Evolutionary conservation across 2,888 invertebrate species (phyloP).

Genomic region (Orchesella flavescens): DNA sequence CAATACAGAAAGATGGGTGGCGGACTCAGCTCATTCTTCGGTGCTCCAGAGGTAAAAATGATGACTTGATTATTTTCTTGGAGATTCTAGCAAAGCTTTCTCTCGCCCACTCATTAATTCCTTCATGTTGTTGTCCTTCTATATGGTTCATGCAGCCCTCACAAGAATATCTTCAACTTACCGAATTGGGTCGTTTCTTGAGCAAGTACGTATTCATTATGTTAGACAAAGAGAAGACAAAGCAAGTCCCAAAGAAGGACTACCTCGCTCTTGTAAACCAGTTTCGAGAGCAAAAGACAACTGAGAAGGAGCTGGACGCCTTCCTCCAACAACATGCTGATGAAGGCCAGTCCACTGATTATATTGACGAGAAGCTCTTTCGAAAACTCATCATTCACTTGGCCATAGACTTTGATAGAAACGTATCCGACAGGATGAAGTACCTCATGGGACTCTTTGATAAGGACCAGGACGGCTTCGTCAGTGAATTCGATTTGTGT

Average conservation of each 20-base stretch:
- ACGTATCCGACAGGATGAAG: constrained; percentile 37
- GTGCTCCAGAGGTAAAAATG: not conserved
- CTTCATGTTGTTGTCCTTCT: too few species aligned
- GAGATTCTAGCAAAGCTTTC: too few species aligned
- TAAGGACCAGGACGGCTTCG: constrained; percentile 46
- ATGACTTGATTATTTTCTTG: not conserved
- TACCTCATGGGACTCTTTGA: constrained; percentile 49
- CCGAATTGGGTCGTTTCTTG: constrained; percentile 51
- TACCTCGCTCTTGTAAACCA: constrained; percentile 52
- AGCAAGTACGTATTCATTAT: constrained; percentile 56
- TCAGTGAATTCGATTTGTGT: constrained; percentile 30
- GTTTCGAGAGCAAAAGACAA: constrained; percentile 51
- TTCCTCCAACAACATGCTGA: constrained; percentile 32
- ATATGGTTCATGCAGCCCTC: constrained; percentile 17
- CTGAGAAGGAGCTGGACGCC: constrained; percentile 48
- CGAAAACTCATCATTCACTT: constrained; percentile 40
- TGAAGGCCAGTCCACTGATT: constrained; percentile 38
- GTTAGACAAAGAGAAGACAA: constrained; percentile 54
- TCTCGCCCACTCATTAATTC: too few species aligned
- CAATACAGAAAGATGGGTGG: not conserved
- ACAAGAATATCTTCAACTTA: constrained; percentile 48
- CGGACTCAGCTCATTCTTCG: not conserved
- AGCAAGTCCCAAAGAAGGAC: constrained; percentile 44
- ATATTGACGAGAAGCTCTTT: constrained; percentile 40
- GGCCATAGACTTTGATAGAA: constrained; percentile 45